phyloP scores from a whole-genome alignment of 2,113 vertebrate genomes.

The Calidris pugnax region DNA sequence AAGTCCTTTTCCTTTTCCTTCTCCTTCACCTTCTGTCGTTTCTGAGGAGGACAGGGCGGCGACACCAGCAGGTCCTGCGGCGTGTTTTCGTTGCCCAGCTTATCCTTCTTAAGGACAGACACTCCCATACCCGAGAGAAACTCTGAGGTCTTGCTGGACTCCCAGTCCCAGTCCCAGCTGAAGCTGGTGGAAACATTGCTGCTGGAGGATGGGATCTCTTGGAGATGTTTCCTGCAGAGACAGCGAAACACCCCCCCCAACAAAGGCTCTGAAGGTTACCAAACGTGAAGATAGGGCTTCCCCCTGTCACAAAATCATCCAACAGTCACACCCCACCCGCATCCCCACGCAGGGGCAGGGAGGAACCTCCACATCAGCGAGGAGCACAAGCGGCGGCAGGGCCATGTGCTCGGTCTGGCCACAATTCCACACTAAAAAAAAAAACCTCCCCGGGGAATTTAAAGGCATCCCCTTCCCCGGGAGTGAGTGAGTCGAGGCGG shows the following conservation, averaged over 20 bases:
- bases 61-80: slow-evolving; percentile 79
- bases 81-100: slow-evolving; percentile 81
- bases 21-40: slow-evolving; percentile 74
- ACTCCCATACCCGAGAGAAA: slow-evolving; percentile 69
- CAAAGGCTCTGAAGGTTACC: not conserved
- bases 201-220: slow-evolving; percentile 77
- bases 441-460: no score
- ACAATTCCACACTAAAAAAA: fast-evolving
- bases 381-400: not conserved
- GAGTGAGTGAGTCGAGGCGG: no score
- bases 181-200: slow-evolving; percentile 69
- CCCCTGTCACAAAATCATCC: not conserved
- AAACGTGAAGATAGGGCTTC: not conserved
- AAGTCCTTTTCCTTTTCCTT: slow-evolving; percentile 76
- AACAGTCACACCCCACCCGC: fast-evolving
- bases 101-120: slow-evolving; percentile 71
- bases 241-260: not conserved
- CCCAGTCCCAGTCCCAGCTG: slow-evolving; percentile 69
- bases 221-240: slow-evolving; percentile 77
- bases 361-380: not conserved
- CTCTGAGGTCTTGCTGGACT: slow-evolving; percentile 65
- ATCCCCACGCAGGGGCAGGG: fast-evolving
- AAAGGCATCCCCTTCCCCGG: no score
- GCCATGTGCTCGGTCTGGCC: not conserved
- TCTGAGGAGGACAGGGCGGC: slow-evolving; percentile 68